Conservation (phyloP, 2,888 invertebrate species). For the Opisthograptis luteolata region DNA sequence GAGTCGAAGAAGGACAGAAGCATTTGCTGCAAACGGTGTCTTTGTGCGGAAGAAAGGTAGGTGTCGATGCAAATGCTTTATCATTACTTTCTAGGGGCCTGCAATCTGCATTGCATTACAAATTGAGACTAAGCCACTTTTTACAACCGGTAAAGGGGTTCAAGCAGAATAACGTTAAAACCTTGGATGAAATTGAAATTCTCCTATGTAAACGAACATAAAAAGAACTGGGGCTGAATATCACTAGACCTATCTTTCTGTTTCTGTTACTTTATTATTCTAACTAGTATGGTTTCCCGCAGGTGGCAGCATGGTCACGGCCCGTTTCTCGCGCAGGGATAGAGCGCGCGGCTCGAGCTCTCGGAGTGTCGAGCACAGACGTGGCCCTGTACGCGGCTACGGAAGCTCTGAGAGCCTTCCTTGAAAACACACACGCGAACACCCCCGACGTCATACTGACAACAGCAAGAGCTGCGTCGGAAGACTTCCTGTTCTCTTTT, state of each 20-base stretch:
- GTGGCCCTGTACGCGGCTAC: conserved; percentile 86
- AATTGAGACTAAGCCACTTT: too few species aligned
- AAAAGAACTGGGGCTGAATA: too few species aligned
- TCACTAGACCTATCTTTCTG: too few species aligned
- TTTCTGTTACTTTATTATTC: too few species aligned
- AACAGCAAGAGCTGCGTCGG: conserved; percentile 85
- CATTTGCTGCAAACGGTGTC: conserved; percentile 86
- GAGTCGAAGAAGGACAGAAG: conserved; percentile 80
- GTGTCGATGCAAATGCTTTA: too few species aligned
- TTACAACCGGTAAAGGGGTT: too few species aligned
- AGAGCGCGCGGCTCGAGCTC: conserved; percentile 82
- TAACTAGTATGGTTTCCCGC: too few species aligned
- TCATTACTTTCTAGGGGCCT: too few species aligned
- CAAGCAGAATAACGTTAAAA: too few species aligned
- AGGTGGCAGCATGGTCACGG: conserved; percentile 89
- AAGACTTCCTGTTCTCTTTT: conserved; percentile 81
- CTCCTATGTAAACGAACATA: too few species aligned
- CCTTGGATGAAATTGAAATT: too few species aligned
- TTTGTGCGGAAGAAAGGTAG: conserved; percentile 87
- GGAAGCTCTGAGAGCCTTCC: conserved; percentile 86
- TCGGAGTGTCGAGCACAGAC: conserved; percentile 86
- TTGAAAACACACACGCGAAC: conserved; percentile 76
- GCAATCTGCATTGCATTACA: too few species aligned
- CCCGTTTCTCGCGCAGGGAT: conserved; percentile 84
- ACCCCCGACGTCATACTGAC: conserved; percentile 85